Evolutionary conservation across 2,797 vertebrate species (phyloP).

Genomic region (Eulemur coronatus): DNA sequence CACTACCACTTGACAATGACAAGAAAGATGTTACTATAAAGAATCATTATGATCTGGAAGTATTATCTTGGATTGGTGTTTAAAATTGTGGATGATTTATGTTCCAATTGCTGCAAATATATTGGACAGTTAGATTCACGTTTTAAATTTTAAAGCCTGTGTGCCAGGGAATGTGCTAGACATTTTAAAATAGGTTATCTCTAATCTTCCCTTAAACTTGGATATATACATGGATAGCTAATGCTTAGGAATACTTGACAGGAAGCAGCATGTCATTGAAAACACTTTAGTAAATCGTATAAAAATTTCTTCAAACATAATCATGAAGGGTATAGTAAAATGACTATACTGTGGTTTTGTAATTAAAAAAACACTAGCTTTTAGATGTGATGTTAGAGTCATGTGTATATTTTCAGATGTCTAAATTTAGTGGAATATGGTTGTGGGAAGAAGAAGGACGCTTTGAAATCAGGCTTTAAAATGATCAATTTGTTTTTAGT

Average conservation of each 20-base stretch:
- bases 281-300: constrained; percentile 7
- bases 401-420: background rate
- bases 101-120: constrained; percentile 13
- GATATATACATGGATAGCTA: background rate
- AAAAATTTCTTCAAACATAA: constrained; percentile 8
- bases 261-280: background rate
- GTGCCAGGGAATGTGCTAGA: constrained; percentile 3
- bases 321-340: background rate
- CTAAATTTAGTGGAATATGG: background rate
- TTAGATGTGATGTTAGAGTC: background rate
- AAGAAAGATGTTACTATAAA: background rate
- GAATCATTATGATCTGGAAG: background rate
- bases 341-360: background rate
- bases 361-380: background rate
- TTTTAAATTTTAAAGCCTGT: background rate
- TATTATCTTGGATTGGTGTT: constrained; percentile 35
- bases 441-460: background rate
- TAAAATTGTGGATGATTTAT: constrained; percentile 3
- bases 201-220: constrained; percentile 1
- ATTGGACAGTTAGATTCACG: background rate
- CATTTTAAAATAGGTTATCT: constrained; percentile 46
- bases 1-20: background rate
- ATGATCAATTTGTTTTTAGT: background rate
- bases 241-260: background rate
- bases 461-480: constrained; percentile 24